Percentiles rank a stretch among this genome's conserved stretches.
phyloP scores from a whole-genome alignment of 1,140 invertebrate genomes.

The Scaptomyza montana region DNA sequence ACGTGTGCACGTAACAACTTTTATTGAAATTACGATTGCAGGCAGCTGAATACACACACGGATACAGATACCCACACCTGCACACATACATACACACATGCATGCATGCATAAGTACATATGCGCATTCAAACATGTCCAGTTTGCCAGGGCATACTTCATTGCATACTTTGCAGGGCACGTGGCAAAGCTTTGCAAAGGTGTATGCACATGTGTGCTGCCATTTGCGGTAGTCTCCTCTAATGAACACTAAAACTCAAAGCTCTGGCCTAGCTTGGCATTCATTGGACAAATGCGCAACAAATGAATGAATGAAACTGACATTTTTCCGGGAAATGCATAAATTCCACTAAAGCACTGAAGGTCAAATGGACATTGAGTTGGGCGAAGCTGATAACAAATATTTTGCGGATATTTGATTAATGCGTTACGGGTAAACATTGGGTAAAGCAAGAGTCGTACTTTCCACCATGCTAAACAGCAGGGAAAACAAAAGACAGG shows the following conservation, averaged over 20 bases:
- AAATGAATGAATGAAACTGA: constrained; percentile 32
- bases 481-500: neutral
- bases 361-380: constrained; percentile 32
- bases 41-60: constrained; percentile 50
- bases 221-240: constrained; percentile 55
- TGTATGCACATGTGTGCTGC: constrained; percentile 35
- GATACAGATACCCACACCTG: too few species aligned
- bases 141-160: constrained; percentile 60
- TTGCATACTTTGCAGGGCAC: constrained; percentile 63
- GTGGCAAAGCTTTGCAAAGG: constrained; percentile 15
- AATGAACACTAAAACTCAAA: constrained; percentile 68
- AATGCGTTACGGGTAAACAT: constrained; percentile 43
- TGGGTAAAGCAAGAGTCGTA: neutral
- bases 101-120: constrained; percentile 1
- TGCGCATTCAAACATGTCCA: constrained; percentile 45
- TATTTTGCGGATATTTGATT: constrained; percentile 75
- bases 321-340: constrained; percentile 17
- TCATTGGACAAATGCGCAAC: constrained; percentile 52
- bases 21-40: constrained; percentile 81
- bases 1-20: constrained; percentile 79
- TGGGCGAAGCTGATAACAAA: constrained; percentile 45
- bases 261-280: constrained; percentile 16
- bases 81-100: constrained; percentile 4
- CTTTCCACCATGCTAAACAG: constrained; percentile 1
- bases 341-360: neutral